Evolutionary conservation across 2,113 vertebrate genomes (phyloP).

Genomic region (Axis porcinus): DNA sequence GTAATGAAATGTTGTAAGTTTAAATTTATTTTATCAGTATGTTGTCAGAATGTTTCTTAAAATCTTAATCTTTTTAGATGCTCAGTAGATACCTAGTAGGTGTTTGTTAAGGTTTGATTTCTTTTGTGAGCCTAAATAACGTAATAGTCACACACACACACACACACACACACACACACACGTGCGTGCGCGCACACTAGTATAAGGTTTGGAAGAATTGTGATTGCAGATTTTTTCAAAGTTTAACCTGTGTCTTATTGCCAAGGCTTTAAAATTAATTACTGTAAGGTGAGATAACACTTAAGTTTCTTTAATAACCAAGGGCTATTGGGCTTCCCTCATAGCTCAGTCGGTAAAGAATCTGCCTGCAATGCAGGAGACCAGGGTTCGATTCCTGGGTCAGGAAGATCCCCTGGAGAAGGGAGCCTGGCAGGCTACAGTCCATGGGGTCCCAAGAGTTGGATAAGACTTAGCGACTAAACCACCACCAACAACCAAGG

Average conservation of each 20-base stretch:
- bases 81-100: not conserved
- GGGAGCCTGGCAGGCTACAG: not conserved
- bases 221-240: not conserved
- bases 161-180: not conserved
- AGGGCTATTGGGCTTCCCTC: not conserved
- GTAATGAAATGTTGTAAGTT: not conserved
- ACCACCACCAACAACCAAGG: not conserved
- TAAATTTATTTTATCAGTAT: not conserved
- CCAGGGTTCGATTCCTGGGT: not conserved
- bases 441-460: not conserved
- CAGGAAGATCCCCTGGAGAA: not conserved
- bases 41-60: not conserved
- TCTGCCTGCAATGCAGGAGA: not conserved
- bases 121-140: not conserved
- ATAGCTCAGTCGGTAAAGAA: not conserved
- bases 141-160: not conserved
- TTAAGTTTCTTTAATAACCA: conserved; percentile 22
- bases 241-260: not conserved
- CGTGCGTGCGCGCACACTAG: not conserved
- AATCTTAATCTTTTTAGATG: not conserved
- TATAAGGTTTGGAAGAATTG: not conserved
- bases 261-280: not conserved
- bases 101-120: not conserved
- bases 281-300: not conserved
- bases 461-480: not conserved